Evolutionary conservation across 1,140 invertebrate species (phyloP).

Genomic region (Drosophila nikananu): DNA sequence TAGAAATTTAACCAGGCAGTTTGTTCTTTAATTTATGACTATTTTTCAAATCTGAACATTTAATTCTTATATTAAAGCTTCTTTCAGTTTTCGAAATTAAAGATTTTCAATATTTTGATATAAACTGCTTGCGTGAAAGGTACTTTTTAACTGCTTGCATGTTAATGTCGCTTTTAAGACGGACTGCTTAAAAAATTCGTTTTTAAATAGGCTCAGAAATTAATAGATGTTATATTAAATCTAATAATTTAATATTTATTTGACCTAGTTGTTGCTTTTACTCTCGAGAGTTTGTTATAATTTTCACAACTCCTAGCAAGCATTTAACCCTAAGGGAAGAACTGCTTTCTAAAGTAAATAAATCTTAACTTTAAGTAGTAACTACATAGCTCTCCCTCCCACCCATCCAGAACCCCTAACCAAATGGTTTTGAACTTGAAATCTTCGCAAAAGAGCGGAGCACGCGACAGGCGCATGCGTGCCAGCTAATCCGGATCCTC

Average conservation of each 20-base stretch:
- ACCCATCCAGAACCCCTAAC: background rate
- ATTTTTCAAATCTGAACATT: too few species aligned
- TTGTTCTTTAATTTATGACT: too few species aligned
- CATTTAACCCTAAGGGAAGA: background rate
- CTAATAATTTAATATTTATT: background rate
- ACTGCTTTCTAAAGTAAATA: background rate
- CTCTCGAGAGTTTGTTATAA: background rate
- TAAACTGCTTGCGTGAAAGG: background rate
- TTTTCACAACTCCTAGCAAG: background rate
- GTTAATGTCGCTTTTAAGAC: background rate
- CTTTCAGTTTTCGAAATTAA: background rate
- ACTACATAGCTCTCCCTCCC: background rate
- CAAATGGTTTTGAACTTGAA: slow-evolving; percentile 37
- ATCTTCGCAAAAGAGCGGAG: background rate
- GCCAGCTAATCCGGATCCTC: slow-evolving; percentile 17
- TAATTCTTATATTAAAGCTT: too few species aligned
- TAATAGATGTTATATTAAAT: background rate
- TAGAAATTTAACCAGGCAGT: too few species aligned
- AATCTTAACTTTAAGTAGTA: background rate
- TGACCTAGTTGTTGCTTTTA: background rate
- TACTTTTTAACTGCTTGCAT: background rate
- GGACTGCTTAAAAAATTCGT: too few species aligned
- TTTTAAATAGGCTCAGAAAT: background rate
- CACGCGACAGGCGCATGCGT: slow-evolving; percentile 43
- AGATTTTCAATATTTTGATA: background rate